These are phyloP conservation scores for Gnathonemus longibarbis DNA, from an alignment of 2,113 vertebrate genomes.

Conservation along the genomic window DNA sequence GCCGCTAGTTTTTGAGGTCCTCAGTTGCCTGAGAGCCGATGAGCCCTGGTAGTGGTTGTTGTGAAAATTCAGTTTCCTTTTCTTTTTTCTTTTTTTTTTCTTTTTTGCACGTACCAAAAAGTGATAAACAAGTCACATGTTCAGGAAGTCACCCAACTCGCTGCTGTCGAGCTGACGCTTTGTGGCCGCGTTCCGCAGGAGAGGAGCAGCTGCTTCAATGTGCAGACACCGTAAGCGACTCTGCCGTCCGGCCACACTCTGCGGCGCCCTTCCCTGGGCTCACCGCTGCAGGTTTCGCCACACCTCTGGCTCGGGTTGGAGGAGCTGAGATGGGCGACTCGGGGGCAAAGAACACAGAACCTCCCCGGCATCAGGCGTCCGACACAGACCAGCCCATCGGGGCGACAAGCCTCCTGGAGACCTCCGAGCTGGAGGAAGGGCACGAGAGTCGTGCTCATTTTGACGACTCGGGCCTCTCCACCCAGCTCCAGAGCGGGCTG, in stretches of 20 bases:
- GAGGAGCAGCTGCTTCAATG: background rate
- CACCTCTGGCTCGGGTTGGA: constrained; percentile 21
- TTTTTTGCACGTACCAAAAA: background rate
- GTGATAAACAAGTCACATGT: background rate
- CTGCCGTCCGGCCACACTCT: background rate
- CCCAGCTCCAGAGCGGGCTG: constrained; percentile 80
- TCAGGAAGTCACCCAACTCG: background rate
- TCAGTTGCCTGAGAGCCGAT: background rate
- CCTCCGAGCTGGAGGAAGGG: constrained; percentile 55
- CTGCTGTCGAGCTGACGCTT: background rate
- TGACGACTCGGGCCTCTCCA: constrained; percentile 76
- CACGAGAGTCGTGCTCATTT: constrained; percentile 52
- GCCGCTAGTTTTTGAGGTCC: background rate
- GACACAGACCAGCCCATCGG: constrained; percentile 45
- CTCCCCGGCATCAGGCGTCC: constrained; percentile 39
- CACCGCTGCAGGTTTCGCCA: background rate
- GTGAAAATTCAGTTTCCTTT: background rate
- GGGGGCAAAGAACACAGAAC: constrained; percentile 73
- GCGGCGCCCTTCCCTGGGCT: background rate
- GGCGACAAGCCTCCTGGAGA: constrained; percentile 53
- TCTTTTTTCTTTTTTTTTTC: background rate
- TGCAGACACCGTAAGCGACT: too few species aligned
- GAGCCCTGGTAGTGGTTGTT: background rate
- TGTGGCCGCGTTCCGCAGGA: background rate
- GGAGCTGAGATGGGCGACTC: constrained; percentile 64